These are phyloP conservation scores for Nasonia longicornis DNA, from an alignment of 1,140 invertebrate genomes.

Conservation along the genomic window DNA sequence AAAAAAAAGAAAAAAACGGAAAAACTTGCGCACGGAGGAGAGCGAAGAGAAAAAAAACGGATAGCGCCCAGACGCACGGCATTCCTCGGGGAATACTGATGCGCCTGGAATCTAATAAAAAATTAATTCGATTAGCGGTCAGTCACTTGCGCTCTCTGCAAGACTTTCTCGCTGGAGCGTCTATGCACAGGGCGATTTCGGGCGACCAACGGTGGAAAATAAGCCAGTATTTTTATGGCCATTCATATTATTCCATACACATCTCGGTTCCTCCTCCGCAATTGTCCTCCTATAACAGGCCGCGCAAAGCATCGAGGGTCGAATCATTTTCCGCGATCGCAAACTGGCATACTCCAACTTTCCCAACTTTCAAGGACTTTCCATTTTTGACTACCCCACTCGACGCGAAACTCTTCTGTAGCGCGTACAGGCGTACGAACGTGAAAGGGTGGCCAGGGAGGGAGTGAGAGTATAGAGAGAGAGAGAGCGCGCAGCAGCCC, in stretches of 20 bases:
- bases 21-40: background rate
- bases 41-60: background rate
- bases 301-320: background rate
- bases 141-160: background rate
- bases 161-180: background rate
- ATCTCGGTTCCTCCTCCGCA: no score
- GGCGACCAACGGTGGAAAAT: background rate
- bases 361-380: background rate
- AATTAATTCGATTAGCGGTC: constrained; percentile 46
- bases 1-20: constrained; percentile 12
- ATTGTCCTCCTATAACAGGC: no score
- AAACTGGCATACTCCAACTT: background rate
- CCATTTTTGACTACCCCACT: background rate
- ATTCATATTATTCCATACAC: no score
- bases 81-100: constrained; percentile 40
- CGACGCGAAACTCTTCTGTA: background rate
- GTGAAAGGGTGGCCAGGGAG: background rate
- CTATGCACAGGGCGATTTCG: background rate
- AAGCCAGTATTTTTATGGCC: background rate
- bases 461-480: background rate
- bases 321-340: background rate
- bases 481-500: background rate
- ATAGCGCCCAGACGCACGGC: constrained; percentile 15
- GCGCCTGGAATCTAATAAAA: constrained; percentile 35
- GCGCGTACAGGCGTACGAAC: no score